Conservation (phyloP, 2,888 invertebrate genomes). For the Cabera pusaria region DNA sequence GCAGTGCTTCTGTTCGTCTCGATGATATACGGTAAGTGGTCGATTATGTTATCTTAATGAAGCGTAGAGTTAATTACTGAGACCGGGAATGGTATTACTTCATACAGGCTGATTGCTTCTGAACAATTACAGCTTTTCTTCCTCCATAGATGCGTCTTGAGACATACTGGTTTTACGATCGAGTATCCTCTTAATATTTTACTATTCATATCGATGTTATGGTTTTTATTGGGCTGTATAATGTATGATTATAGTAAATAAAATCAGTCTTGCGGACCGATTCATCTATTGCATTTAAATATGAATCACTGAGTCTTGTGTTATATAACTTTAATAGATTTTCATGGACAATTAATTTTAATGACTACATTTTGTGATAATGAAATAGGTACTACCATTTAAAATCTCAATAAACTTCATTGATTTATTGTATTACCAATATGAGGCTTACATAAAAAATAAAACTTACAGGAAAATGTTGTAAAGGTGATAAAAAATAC, state of each 20-base stretch:
- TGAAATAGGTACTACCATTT: too few species aligned
- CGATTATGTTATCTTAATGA: slow-evolving; percentile 38
- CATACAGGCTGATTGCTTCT: slow-evolving; percentile 12
- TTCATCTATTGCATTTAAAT: too few species aligned
- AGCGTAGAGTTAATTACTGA: slow-evolving; percentile 38
- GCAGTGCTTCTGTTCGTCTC: slow-evolving; percentile 67
- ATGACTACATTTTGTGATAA: too few species aligned
- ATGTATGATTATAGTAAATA: not conserved
- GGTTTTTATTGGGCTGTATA: not conserved
- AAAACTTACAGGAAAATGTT: too few species aligned
- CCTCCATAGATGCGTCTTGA: not conserved
- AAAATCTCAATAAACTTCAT: too few species aligned
- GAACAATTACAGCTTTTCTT: slow-evolving; percentile 6
- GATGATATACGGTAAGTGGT: slow-evolving; percentile 74
- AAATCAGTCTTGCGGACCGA: slow-evolving; percentile 1
- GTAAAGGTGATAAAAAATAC: too few species aligned
- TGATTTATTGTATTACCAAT: too few species aligned
- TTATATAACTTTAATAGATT: too few species aligned
- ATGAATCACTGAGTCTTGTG: too few species aligned
- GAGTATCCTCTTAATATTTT: not conserved
- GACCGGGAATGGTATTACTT: slow-evolving; percentile 20
- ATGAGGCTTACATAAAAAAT: too few species aligned
- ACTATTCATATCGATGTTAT: not conserved
- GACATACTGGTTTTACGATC: slow-evolving; percentile 2
- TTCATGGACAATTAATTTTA: too few species aligned